Conservation (phyloP, 2,797 vertebrate species). For the Acipenser ruthenus region DNA sequence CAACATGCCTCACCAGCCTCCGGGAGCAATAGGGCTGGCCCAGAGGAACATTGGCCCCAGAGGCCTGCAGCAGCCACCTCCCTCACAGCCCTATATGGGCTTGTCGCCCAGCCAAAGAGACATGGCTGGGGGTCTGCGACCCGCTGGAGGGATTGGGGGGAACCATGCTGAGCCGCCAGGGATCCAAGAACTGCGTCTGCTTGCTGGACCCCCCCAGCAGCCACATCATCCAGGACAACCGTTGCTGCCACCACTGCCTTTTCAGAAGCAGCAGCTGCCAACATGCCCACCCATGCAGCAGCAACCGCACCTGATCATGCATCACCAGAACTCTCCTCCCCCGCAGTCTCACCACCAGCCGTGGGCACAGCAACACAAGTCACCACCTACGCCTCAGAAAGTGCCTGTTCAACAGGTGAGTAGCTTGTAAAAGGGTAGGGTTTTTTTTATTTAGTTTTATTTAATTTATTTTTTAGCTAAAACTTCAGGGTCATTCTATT, state of each 20-base stretch:
- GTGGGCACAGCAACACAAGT: constrained; percentile 81
- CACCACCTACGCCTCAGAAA: constrained; percentile 94
- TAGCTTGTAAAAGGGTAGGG: constrained; percentile 12
- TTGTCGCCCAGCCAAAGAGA: constrained; percentile 74
- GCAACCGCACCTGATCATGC: constrained; percentile 69
- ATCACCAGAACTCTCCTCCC: constrained; percentile 81
- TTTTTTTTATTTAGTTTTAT: too few species aligned
- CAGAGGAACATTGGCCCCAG: constrained; percentile 77
- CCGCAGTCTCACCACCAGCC: constrained; percentile 77
- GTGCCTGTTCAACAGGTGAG: constrained; percentile 98
- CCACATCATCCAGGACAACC: constrained; percentile 58
- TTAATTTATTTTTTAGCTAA: too few species aligned
- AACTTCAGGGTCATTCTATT: too few species aligned
- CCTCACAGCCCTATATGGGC: constrained; percentile 74
- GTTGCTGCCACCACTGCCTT: constrained; percentile 72
- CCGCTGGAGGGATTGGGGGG: constrained; percentile 40
- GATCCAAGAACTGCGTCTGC: constrained; percentile 67
- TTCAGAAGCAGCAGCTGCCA: constrained; percentile 74
- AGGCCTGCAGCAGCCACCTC: constrained; percentile 52
- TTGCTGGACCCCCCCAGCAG: constrained; percentile 62
- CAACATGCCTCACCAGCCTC: constrained; percentile 76
- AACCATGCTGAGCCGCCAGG: constrained; percentile 68
- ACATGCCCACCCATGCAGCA: constrained; percentile 63
- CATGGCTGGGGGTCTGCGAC: too few species aligned
- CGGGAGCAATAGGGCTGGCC: constrained; percentile 73